Evolutionary conservation across 30 jellyfish, hydroid and myxozoan species (phyloP), one percentile per base, ranked within the genome.

Genomic region (Aurelia aurita): DNA sequence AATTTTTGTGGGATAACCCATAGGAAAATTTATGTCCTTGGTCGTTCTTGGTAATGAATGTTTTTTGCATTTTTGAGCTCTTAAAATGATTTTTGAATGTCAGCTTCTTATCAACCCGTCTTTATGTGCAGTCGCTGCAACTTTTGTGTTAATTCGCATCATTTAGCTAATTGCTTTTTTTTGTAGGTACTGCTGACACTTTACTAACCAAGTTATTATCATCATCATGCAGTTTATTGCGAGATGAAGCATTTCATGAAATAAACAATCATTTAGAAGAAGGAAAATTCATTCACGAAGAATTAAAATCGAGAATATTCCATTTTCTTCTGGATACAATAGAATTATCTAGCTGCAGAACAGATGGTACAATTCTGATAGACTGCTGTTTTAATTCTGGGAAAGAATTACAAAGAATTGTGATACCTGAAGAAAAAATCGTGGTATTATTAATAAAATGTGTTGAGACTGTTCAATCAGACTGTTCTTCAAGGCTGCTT

Each of bases 161-260:
- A n/a, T n/a, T n/a, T n/a, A n/a, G n/a, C n/a, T n/a, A n/a, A n/a
- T n/a, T 34, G 6, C 25, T 0, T 29, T 29, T 14, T 16, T 1
- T 23, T 45, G 29, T 29, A 67, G 79, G 79, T 9, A 21, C 45
- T 21, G 78, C 88, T 18, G 53, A 27, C 1, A 60, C 12, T 3
- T 32, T 77, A 45, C 55, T 77, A 31, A 5, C 62, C 19, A 23
- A 43, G 20, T 13, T 63, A 10, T 47, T 77, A 39, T 9, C 88
- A 7, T 34, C 88, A 5, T 20, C 55, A 34, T 26, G 25, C 53
- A 39, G 44, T 1, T 29, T 43, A 44, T 72, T 77, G 16, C 46
- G 44, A n/a, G 34, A 45, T 23, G 88, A 77, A 60, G 45, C 79
- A 20, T 72, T 68, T 18, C 46, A 14, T 12, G 88, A 67, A 35